Percentiles rank a stretch among this genome's conserved stretches.
Conservation (phyloP, 2,797 vertebrate genomes). For the Micromesistius poutassou region DNA sequence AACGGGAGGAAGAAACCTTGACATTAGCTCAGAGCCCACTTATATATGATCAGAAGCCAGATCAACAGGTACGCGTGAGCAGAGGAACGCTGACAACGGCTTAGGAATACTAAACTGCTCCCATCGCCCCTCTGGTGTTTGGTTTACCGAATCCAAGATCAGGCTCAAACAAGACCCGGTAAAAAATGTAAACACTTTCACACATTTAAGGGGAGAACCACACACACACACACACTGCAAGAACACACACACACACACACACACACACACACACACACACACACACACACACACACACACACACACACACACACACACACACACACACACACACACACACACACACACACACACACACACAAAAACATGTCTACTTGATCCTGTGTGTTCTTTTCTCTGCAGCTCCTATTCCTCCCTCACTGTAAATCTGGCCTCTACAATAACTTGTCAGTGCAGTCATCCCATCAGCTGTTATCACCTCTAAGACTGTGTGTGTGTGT, state of each 20-base stretch:
- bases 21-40: conserved; percentile 4
- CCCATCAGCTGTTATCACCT: conserved; percentile 1
- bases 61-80: background rate
- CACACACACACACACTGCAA: background rate
- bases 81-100: background rate
- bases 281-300: too few species aligned
- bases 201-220: background rate
- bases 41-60: background rate
- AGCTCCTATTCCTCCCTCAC: background rate
- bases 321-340: too few species aligned
- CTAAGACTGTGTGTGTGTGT: background rate
- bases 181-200: background rate
- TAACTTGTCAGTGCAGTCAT: conserved; percentile 3
- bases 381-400: background rate
- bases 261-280: too few species aligned
- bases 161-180: background rate
- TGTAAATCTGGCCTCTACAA: conserved; percentile 3
- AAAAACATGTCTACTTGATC: background rate
- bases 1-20: background rate
- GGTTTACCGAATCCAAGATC: background rate
- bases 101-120: background rate
- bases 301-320: too few species aligned
- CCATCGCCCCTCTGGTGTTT: too few species aligned
- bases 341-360: too few species aligned
- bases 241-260: background rate